These are phyloP conservation scores for Scaptomyza hsui DNA, from an alignment of 1,140 invertebrate genomes.

Conservation along the genomic window DNA sequence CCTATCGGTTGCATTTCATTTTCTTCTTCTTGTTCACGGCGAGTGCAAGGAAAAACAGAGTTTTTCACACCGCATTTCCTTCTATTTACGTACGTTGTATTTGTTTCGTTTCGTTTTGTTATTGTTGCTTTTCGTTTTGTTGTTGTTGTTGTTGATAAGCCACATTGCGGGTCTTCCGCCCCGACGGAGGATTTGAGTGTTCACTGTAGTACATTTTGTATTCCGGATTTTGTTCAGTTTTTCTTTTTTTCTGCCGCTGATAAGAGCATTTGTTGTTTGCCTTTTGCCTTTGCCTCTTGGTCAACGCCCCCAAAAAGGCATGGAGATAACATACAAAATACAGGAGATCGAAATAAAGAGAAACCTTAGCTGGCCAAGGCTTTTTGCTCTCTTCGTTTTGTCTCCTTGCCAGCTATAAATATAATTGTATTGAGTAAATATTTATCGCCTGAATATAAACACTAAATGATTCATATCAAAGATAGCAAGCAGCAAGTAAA, in stretches of 20 bases:
- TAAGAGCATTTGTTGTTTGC: slow-evolving; percentile 43
- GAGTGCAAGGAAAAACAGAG: slow-evolving; percentile 17
- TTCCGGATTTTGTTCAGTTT: slow-evolving; percentile 42
- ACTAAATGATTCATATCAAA: slow-evolving; percentile 18
- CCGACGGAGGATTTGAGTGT: slow-evolving; percentile 67
- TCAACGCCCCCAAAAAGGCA: slow-evolving; percentile 60
- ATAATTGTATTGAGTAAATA: slow-evolving; percentile 28
- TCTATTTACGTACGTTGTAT: slow-evolving; percentile 54
- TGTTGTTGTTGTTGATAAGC: slow-evolving; percentile 57
- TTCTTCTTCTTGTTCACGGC: slow-evolving; percentile 17
- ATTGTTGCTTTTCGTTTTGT: slow-evolving; percentile 4
- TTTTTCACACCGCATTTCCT: slow-evolving; percentile 34
- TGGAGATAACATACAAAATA: slow-evolving; percentile 39
- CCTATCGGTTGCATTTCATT: slow-evolving; percentile 18
- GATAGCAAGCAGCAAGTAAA: slow-evolving; percentile 25
- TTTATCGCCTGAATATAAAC: slow-evolving; percentile 6
- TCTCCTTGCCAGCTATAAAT: slow-evolving; percentile 14
- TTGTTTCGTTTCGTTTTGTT: slow-evolving; percentile 27
- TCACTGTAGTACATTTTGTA: neutral
- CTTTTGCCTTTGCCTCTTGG: slow-evolving; percentile 30
- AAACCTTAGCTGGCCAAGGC: slow-evolving; percentile 6
- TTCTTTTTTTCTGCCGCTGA: slow-evolving; percentile 39
- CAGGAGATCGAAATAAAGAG: neutral
- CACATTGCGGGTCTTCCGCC: slow-evolving; percentile 67
- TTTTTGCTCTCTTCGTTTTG: neutral